These are phyloP conservation scores for Drosophila vallismaia DNA, from an alignment of 2,888 invertebrate species.

Conservation along the genomic window DNA sequence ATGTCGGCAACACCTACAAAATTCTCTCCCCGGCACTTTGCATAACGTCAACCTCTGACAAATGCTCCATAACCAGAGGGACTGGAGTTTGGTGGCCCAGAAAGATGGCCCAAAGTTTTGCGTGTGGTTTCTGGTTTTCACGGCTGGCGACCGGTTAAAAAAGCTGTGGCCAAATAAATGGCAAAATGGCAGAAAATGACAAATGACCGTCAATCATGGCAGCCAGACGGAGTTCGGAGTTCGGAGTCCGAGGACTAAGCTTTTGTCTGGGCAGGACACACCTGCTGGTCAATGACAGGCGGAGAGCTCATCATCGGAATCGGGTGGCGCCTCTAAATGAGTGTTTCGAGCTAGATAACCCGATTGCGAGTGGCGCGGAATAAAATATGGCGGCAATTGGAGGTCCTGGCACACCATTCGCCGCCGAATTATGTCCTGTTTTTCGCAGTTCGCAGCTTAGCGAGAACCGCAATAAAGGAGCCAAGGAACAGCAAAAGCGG, in stretches of 20 bases:
- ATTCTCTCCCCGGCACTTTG: constrained; percentile 59
- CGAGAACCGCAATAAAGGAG: constrained; percentile 30
- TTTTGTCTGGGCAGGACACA: constrained; percentile 61
- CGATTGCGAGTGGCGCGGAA: constrained; percentile 49
- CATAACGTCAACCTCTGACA: constrained; percentile 79
- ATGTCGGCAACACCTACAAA: constrained; percentile 77
- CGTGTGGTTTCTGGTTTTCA: constrained; percentile 64
- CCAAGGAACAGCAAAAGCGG: background rate
- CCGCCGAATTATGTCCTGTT: constrained; percentile 46
- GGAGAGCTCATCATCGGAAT: constrained; percentile 66
- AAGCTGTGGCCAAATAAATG: constrained; percentile 77
- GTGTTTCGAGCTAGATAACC: constrained; percentile 69
- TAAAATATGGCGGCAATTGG: constrained; percentile 48
- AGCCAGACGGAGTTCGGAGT: constrained; percentile 72
- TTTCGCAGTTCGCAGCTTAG: constrained; percentile 62
- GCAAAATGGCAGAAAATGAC: constrained; percentile 79
- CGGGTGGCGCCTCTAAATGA: constrained; percentile 66
- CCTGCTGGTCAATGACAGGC: constrained; percentile 74
- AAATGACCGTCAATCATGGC: constrained; percentile 84
- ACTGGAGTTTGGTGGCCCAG: background rate
- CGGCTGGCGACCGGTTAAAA: constrained; percentile 59
- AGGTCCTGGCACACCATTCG: constrained; percentile 14
- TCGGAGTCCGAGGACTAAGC: no score
- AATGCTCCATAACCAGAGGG: constrained; percentile 78
- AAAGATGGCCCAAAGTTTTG: constrained; percentile 58